A percentile compares a stretch with the other conserved stretches of the same genome.
Conservation (phyloP, 2,888 invertebrate genomes). For the Drosophila siamana region DNA sequence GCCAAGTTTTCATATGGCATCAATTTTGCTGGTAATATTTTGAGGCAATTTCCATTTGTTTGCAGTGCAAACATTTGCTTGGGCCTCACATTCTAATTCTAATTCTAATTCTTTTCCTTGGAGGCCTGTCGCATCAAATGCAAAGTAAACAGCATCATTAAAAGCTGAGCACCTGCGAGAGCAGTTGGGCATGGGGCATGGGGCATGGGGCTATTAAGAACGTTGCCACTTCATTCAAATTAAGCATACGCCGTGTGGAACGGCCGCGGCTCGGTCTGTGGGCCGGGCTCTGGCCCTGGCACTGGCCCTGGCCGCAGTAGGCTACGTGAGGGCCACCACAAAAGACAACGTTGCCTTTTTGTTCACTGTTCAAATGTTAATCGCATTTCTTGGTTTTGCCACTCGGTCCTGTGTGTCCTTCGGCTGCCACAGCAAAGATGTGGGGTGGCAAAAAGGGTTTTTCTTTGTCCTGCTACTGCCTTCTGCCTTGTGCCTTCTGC, state of each 20-base stretch:
- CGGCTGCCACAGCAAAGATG: slow-evolving; percentile 21
- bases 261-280: slow-evolving; percentile 13
- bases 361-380: slow-evolving; percentile 73
- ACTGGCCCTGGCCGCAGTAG: too few relatives aligned
- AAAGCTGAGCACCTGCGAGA: slow-evolving; percentile 48
- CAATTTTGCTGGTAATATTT: slow-evolving; percentile 39
- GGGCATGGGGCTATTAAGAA: slow-evolving; percentile 59
- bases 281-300: too few relatives aligned
- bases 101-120: slow-evolving; percentile 49
- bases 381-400: slow-evolving; percentile 70
- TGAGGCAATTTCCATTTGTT: slow-evolving; percentile 50
- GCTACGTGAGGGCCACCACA: slow-evolving; percentile 62
- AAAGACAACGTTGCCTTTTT: slow-evolving; percentile 57
- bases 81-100: slow-evolving; percentile 29
- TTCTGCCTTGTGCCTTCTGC: background rate
- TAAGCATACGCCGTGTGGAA: slow-evolving; percentile 67
- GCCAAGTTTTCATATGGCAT: slow-evolving; percentile 15
- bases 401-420: slow-evolving; percentile 40
- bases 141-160: slow-evolving; percentile 73
- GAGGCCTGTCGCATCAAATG: slow-evolving; percentile 58
- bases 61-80: slow-evolving; percentile 51
- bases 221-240: slow-evolving; percentile 78
- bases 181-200: slow-evolving; percentile 5
- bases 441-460: slow-evolving; percentile 44
- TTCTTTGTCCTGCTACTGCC: slow-evolving; percentile 38